These are phyloP conservation scores for Alligator mississippiensis DNA, from an alignment of 2,113 vertebrate genomes.

Conservation along the genomic window DNA sequence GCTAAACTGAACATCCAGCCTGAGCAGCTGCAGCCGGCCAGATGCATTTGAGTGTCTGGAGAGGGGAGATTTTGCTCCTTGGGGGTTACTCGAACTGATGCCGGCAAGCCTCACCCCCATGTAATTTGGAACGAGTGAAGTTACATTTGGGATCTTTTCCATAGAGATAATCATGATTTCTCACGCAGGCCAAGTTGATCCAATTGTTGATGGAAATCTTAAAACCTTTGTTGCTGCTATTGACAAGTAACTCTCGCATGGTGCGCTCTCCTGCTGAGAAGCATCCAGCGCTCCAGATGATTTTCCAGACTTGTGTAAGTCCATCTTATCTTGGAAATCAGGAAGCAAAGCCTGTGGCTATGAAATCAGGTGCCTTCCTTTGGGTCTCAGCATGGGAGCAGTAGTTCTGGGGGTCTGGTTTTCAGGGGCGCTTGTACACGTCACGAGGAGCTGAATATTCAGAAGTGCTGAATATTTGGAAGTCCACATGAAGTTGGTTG, in stretches of 20 bases:
- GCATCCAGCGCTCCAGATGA: neutral
- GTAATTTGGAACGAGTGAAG: neutral
- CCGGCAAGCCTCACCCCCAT: neutral
- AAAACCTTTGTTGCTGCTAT: neutral
- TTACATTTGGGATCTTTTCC: neutral
- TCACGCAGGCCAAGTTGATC: neutral
- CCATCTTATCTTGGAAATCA: neutral
- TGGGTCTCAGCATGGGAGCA: neutral
- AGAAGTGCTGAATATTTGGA: too few species aligned
- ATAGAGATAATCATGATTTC: neutral
- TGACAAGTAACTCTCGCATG: neutral
- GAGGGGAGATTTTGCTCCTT: neutral
- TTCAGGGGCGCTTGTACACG: neutral
- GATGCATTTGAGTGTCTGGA: neutral
- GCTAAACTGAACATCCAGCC: too few species aligned
- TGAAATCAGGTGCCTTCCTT: neutral
- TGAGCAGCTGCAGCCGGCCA: neutral
- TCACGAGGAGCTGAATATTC: too few species aligned
- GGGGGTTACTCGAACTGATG: neutral
- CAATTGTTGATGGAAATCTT: neutral
- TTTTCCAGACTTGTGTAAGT: rapidly evolving
- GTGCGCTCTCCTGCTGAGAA: neutral
- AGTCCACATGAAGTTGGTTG: neutral
- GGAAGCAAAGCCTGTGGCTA: neutral
- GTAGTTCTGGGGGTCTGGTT: neutral